Conservation (phyloP, 1,140 invertebrate genomes). For the Drosophila watanabei region DNA sequence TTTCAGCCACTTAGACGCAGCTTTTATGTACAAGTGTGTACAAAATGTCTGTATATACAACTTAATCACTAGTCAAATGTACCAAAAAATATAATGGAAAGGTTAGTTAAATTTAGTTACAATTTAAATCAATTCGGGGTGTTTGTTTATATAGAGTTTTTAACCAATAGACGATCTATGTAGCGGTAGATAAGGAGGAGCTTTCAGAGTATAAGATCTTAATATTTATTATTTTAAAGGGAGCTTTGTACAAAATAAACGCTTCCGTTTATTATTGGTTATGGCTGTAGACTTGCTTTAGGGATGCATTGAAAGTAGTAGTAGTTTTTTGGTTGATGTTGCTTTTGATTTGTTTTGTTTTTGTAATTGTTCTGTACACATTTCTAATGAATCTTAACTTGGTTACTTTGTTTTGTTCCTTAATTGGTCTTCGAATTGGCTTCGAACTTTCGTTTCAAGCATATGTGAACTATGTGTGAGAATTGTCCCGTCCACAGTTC, state of each 20-base stretch:
- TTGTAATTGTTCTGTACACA: slow-evolving; percentile 70
- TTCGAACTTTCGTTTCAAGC: slow-evolving; percentile 52
- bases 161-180: slow-evolving; percentile 79
- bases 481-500: slow-evolving; percentile 87
- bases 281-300: slow-evolving; percentile 56
- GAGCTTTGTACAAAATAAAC: slow-evolving; percentile 68
- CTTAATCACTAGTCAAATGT: slow-evolving; percentile 76
- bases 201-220: slow-evolving; percentile 62
- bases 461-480: slow-evolving; percentile 86
- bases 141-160: slow-evolving; percentile 59
- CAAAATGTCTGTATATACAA: slow-evolving; percentile 79
- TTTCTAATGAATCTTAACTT: slow-evolving; percentile 63
- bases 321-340: slow-evolving; percentile 37
- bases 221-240: slow-evolving; percentile 59
- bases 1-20: slow-evolving; percentile 41
- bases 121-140: slow-evolving; percentile 60
- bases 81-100: slow-evolving; percentile 74
- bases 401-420: slow-evolving; percentile 36
- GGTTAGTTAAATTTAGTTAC: slow-evolving; percentile 83
- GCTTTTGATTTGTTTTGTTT: slow-evolving; percentile 28
- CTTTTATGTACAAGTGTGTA: slow-evolving; percentile 72
- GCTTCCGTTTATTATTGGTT: slow-evolving; percentile 46
- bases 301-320: slow-evolving; percentile 58
- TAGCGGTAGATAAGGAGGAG: slow-evolving; percentile 59
- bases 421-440: slow-evolving; percentile 29